Evolutionary conservation across 2,888 invertebrate species (phyloP).

Genomic region (Orthosia gothica): DNA sequence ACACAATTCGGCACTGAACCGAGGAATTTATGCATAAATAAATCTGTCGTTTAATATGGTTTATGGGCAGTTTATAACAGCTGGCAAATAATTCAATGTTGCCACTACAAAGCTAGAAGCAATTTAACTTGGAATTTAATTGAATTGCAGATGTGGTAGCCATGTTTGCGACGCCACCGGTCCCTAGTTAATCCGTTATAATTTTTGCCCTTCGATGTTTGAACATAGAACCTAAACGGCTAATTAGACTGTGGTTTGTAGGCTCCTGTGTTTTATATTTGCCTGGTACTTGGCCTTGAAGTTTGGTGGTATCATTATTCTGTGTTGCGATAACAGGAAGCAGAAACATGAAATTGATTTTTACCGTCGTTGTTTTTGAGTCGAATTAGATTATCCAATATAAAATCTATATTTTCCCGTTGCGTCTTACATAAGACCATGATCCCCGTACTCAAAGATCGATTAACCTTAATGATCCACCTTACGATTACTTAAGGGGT

Average conservation of each 20-base stretch:
- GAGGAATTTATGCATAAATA: slow-evolving; percentile 77
- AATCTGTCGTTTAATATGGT: slow-evolving; percentile 80
- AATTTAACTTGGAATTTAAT: slow-evolving; percentile 82
- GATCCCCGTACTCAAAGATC: slow-evolving; percentile 27
- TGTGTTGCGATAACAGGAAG: background rate
- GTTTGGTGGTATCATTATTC: background rate
- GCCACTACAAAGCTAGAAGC: slow-evolving; percentile 77
- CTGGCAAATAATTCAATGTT: slow-evolving; percentile 82
- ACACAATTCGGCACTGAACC: slow-evolving; percentile 58
- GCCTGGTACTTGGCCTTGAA: slow-evolving; percentile 41
- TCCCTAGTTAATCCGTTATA: slow-evolving; percentile 61
- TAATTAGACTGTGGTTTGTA: slow-evolving; percentile 43
- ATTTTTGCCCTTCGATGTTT: slow-evolving; percentile 63
- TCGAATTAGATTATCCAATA: background rate
- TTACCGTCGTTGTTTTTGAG: background rate
- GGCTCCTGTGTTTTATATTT: slow-evolving; percentile 41
- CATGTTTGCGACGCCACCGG: slow-evolving; percentile 66
- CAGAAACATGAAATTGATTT: background rate
- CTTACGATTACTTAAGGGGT: slow-evolving; percentile 39
- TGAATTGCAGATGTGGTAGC: slow-evolving; percentile 82
- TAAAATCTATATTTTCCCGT: background rate
- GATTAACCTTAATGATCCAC: slow-evolving; percentile 46
- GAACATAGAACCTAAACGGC: slow-evolving; percentile 44
- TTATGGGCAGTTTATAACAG: slow-evolving; percentile 84
- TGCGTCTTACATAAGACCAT: slow-evolving; percentile 19